These are phyloP conservation scores for Drosophila mauritiana DNA, from an alignment of 1,140 invertebrate genomes.

Conservation along the genomic window DNA sequence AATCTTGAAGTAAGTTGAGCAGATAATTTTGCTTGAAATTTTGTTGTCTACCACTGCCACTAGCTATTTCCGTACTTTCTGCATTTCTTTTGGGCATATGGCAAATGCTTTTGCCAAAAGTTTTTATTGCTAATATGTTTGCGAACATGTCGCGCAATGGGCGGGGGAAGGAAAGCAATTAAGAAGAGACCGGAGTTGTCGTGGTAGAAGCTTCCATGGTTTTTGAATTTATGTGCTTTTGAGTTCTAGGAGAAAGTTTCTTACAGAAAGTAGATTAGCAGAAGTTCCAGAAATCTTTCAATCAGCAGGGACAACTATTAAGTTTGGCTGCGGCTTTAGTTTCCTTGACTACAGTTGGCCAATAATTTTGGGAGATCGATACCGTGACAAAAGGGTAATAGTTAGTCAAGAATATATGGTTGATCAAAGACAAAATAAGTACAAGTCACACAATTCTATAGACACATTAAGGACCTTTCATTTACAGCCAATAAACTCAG, in stretches of 20 bases:
- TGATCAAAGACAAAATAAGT: neutral
- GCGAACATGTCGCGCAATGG: conserved; percentile 6
- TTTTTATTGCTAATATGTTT: conserved; percentile 51
- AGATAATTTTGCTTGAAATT: conserved; percentile 55
- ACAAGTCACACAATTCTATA: neutral
- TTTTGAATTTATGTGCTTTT: conserved; percentile 27
- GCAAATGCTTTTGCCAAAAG: conserved; percentile 33
- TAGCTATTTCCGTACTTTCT: neutral
- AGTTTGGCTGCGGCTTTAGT: neutral
- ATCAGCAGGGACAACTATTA: conserved; percentile 3
- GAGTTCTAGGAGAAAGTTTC: conserved; percentile 23
- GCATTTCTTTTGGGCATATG: conserved; percentile 32
- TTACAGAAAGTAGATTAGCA: conserved; percentile 15
- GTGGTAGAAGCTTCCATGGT: conserved; percentile 5
- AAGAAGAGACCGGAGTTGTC: conserved; percentile 21
- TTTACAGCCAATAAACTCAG: conserved; percentile 20
- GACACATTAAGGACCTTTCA: neutral
- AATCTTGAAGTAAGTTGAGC: conserved; percentile 60
- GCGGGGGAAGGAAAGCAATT: conserved; percentile 24
- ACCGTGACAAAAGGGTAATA: neutral
- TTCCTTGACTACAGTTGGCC: neutral
- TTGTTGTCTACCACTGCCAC: conserved; percentile 6
- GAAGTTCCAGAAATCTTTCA: conserved; percentile 7
- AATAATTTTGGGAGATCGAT: neutral
- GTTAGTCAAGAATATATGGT: neutral